These are phyloP conservation scores for Oryzias celebensis DNA, from an alignment of 2,113 vertebrate species.

Conservation along the genomic window DNA sequence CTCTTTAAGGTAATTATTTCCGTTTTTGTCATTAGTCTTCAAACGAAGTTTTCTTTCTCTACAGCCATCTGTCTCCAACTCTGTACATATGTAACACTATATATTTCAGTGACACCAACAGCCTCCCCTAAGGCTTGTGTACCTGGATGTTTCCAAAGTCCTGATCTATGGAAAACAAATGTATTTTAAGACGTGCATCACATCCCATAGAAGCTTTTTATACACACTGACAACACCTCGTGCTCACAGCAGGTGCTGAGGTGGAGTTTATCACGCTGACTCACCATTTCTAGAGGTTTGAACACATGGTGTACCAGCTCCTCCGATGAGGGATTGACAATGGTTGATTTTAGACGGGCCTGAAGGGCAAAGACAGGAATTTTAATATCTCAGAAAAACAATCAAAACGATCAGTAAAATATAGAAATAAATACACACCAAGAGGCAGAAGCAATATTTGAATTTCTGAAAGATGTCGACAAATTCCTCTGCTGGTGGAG, in stretches of 20 bases:
- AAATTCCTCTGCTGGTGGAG: conserved; percentile 83
- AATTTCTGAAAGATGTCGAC: conserved; percentile 85
- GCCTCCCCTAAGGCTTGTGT: too few species aligned
- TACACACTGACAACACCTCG: background rate
- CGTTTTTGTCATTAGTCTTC: too few species aligned
- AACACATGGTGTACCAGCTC: conserved; percentile 87
- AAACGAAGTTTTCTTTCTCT: too few species aligned
- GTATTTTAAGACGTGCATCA: conserved; percentile 2
- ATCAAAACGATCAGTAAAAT: background rate
- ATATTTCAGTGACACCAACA: too few species aligned
- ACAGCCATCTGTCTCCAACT: too few species aligned
- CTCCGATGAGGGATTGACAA: conserved; percentile 81
- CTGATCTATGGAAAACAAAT: background rate
- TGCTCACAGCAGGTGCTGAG: conserved; percentile 23
- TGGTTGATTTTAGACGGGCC: conserved; percentile 82
- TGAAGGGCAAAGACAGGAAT: conserved; percentile 30
- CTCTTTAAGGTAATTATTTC: too few species aligned
- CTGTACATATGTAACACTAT: too few species aligned
- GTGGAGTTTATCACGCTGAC: conserved; percentile 27
- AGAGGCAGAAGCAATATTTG: conserved; percentile 87
- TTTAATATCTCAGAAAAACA: background rate
- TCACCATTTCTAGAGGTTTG: conserved; percentile 86
- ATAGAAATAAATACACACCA: conserved; percentile 76
- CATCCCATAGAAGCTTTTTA: background rate
- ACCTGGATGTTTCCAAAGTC: too few species aligned